Evolutionary conservation across 1,140 invertebrate species (phyloP).

Genomic region (Gonioctena quinquepunctata): DNA sequence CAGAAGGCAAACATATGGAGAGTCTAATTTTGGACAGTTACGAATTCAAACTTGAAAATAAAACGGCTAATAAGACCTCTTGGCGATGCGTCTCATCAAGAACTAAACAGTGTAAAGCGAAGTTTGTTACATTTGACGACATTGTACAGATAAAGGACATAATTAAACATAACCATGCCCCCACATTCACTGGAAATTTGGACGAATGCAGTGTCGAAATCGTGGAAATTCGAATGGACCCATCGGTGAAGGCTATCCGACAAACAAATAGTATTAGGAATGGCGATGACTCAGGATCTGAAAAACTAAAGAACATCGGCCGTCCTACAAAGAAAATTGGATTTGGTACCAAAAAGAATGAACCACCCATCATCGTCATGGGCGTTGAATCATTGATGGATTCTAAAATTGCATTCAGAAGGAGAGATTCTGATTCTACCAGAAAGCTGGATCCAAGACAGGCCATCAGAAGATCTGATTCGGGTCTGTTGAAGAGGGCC

Average conservation of each 20-base stretch:
- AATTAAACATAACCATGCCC: background rate
- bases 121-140: background rate
- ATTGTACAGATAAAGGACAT: background rate
- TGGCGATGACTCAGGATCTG: background rate
- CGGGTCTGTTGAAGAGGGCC: too few relatives aligned
- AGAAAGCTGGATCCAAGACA: too few relatives aligned
- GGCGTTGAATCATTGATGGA: too few relatives aligned
- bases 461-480: too few relatives aligned
- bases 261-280: too few relatives aligned
- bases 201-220: constrained; percentile 4
- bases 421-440: too few relatives aligned
- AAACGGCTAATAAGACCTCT: background rate
- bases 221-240: background rate
- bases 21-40: constrained; percentile 13
- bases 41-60: background rate
- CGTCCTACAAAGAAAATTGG: too few relatives aligned
- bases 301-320: background rate
- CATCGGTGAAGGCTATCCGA: background rate
- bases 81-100: constrained; percentile 16
- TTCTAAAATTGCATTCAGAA: too few relatives aligned
- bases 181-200: background rate
- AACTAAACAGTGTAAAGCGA: background rate
- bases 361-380: too few relatives aligned
- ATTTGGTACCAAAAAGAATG: too few relatives aligned
- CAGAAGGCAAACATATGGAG: background rate